Conservation (phyloP, 2,113 vertebrate genomes). For the Delphinapterus leucas region DNA sequence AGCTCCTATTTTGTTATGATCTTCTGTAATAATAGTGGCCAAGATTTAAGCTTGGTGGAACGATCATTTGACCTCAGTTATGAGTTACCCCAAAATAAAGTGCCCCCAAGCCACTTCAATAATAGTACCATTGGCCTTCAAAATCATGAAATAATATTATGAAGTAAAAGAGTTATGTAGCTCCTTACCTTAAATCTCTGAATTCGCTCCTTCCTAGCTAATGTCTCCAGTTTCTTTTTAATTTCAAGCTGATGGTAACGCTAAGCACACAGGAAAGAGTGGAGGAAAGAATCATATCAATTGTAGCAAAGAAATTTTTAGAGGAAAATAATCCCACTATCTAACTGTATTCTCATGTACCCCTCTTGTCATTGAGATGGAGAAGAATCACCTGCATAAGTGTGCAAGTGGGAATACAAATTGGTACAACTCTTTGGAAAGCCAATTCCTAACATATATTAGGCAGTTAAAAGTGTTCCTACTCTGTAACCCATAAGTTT, state of each 20-base stretch:
- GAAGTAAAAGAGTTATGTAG: not conserved
- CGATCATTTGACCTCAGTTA: not conserved
- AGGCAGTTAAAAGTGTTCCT: conserved; percentile 6
- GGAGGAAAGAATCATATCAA: conserved; percentile 35
- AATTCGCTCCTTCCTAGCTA: conserved; percentile 82
- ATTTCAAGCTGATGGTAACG: conserved; percentile 87
- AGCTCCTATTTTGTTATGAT: not conserved
- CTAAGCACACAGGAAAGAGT: conserved; percentile 74
- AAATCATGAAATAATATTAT: not conserved
- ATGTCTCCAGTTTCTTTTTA: conserved; percentile 86
- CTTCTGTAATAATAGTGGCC: not conserved
- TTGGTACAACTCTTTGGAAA: conserved; percentile 29
- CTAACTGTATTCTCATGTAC: not conserved
- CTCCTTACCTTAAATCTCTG: conserved; percentile 87
- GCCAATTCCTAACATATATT: conserved; percentile 3
- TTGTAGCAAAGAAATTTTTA: not conserved
- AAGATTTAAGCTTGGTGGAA: not conserved
- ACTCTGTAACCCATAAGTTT: conserved; percentile 1
- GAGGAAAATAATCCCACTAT: conserved; percentile 19
- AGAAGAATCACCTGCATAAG: conserved; percentile 12
- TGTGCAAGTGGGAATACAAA: conserved; percentile 41
- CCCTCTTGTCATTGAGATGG: conserved; percentile 17
- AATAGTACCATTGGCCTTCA: not conserved
- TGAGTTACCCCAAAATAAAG: not conserved
- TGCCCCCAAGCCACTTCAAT: not conserved